Evolutionary conservation across 1,140 invertebrate genomes (phyloP), one percentile per base, ranked within the genome.

Genomic region (Brachionus manjavacas): DNA sequence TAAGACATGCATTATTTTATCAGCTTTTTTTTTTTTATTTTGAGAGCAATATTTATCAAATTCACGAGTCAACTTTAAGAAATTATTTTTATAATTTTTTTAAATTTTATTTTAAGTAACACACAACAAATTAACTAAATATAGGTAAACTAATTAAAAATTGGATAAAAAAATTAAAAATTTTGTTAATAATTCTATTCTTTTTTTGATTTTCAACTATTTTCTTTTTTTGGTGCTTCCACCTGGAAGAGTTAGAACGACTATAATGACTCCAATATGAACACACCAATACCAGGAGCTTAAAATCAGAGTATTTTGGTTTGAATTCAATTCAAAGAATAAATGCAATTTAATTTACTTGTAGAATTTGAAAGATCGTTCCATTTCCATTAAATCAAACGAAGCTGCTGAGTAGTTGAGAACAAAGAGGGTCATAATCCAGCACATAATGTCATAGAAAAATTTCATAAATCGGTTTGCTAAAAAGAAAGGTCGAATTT

Each of bases 381-480:
- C 11, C 20, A 95, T 93, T 87, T 96, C 94, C 85, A 96, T 91
- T 23, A 96, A 87, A 80, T 96, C 92, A 89, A 97, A 97, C 85
- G 94, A 93, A 86, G 95, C 95, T 20, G 94, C 94, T 23, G 93
- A 91, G 87, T 96, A 96, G 43, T 93, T 93, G 91, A 96, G 92
- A 76, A 93, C 90, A 43, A 96, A 87, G 86, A 94, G 91, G n/a
- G 94, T 95, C 11, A 92, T 90, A 20, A 94, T 86, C 86, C 94
- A 93, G 28, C 95, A 94, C 46, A 94, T 76, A 52, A 92, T 88
- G 88, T 96, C 94, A 88, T 96, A 96, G 85, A 94, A 91, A 78
- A 91, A 87, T 87, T 93, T 93, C 78, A 91, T 88, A 85, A 90
- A 88, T 86, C 88, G 88, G 86, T 92, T 92, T 86, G 89, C 90